Conservation (phyloP, 2,888 invertebrate species). For the Julus scanicus region DNA sequence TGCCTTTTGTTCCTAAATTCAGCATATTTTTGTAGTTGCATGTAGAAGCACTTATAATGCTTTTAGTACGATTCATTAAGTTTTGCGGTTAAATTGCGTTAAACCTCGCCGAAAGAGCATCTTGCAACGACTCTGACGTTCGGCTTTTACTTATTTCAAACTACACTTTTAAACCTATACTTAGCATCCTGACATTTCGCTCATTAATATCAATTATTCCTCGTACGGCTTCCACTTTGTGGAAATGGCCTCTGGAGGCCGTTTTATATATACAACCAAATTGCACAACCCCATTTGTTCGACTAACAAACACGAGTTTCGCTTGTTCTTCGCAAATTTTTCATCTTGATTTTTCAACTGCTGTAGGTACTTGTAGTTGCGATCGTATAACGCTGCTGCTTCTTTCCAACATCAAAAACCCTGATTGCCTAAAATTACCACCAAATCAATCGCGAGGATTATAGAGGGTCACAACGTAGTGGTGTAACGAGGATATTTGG, state of each 20-base stretch:
- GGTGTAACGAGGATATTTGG: too few species aligned
- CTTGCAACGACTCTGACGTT: neutral
- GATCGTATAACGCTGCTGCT: too few species aligned
- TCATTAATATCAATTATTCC: conserved; percentile 47
- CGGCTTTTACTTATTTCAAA: conserved; percentile 36
- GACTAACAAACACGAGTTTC: conserved; percentile 6
- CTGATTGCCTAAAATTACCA: too few species aligned
- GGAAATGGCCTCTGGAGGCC: conserved; percentile 32
- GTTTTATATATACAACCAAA: neutral
- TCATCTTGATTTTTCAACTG: neutral
- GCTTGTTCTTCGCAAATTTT: neutral
- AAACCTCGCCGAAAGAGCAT: conserved; percentile 37
- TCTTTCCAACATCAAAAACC: too few species aligned
- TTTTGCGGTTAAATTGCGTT: conserved; percentile 47
- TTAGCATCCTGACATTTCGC: conserved; percentile 36
- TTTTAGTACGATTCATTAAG: conserved; percentile 47
- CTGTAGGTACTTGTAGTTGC: too few species aligned
- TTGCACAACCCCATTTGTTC: neutral
- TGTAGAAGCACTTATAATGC: conserved; percentile 32
- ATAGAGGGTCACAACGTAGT: too few species aligned
- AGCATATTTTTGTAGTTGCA: conserved; percentile 4
- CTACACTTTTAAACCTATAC: conserved; percentile 43
- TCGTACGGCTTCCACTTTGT: conserved; percentile 36
- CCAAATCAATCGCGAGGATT: too few species aligned
- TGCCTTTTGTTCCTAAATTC: conserved; percentile 34